phyloP scores from a whole-genome alignment of 1,140 invertebrate genomes.

The Zaprionus inermis region DNA sequence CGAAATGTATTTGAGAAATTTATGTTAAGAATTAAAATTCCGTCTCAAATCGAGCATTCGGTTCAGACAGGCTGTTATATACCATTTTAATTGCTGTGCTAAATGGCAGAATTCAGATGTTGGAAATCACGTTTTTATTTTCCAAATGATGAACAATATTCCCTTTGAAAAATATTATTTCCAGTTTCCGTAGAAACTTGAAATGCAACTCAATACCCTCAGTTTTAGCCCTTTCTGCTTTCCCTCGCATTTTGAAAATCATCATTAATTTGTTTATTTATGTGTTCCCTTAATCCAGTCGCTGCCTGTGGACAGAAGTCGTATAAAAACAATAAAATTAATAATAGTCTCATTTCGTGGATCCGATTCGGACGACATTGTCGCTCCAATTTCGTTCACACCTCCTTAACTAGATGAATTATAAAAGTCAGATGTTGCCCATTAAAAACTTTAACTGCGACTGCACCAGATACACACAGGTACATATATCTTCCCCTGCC shows the following conservation, averaged over 20 bases:
- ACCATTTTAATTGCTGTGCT: not conserved
- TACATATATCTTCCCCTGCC: constrained; percentile 1
- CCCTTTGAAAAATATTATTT: not conserved
- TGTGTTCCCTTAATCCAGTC: constrained; percentile 10
- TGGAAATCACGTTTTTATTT: not conserved
- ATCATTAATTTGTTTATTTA: constrained; percentile 36
- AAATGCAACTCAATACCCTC: not conserved
- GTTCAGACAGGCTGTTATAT: constrained; percentile 1
- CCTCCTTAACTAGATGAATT: constrained; percentile 22
- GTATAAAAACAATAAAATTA: constrained; percentile 15
- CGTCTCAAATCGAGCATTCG: constrained; percentile 9
- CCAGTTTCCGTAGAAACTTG: not conserved
- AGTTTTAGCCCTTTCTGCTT: not conserved
- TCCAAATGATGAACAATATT: too few species aligned
- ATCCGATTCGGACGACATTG: constrained; percentile 11
- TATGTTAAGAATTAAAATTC: constrained; percentile 28
- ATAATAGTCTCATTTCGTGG: constrained; percentile 9
- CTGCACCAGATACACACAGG: constrained; percentile 26
- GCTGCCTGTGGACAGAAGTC: not conserved
- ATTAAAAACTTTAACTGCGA: constrained; percentile 58
- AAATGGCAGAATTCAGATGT: not conserved
- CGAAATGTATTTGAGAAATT: constrained; percentile 25
- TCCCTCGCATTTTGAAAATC: constrained; percentile 4
- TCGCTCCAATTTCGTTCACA: not conserved
- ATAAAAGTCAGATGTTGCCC: constrained; percentile 55